Evolutionary conservation across 2,797 vertebrate species (phyloP), one percentile per base, ranked within the genome.

Genomic region (Hypotaenidia philippensis): DNA sequence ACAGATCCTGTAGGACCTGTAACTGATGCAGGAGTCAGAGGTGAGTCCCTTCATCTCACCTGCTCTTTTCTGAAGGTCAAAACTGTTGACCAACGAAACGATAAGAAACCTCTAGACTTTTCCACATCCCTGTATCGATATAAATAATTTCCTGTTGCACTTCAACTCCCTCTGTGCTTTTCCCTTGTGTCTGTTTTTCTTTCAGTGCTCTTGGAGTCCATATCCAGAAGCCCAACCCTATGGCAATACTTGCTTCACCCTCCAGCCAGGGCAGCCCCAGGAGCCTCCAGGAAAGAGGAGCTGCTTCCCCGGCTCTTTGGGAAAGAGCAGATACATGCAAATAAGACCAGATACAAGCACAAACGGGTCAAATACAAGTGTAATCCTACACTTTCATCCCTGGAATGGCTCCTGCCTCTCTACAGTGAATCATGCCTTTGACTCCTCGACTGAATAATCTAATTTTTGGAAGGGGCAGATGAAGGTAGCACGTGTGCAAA

Each of bases 51-150:
- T 14, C 61, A n/a, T 5, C 57, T 61, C 45, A 80, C 79, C 65
- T 78, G 31, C 56, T 29, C 57, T 81, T 89, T 75, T 60, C 31
- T 47, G 34, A 26, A 0, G 4, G 40, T 61, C 83, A 41, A 25
- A 60, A 53, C 22, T 55, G 1, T 19, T 50, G 53, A 34, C 40
- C 55, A 53, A 13, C 5, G 22, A 25, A 75, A 50, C 5, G 27
- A 23, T 32, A 27, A 47, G 65, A 60, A 64, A 56, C 1, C 9
- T 53, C 61, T 60, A 19, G 25, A 13, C 3, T 56, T 89, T 31
- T 31, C 71, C 47, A 31, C 12, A 1, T 32, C 2, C 4, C 21
- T 45, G 11, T 29, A 13, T 9, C 0, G 0, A 22, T 21, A 44
- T 2, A 40, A 82, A 69, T 15, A 18, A 59, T 38, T 65, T 4